These are phyloP conservation scores for Ectropis grisescens DNA, from an alignment of 1,140 invertebrate genomes.

Conservation along the genomic window DNA sequence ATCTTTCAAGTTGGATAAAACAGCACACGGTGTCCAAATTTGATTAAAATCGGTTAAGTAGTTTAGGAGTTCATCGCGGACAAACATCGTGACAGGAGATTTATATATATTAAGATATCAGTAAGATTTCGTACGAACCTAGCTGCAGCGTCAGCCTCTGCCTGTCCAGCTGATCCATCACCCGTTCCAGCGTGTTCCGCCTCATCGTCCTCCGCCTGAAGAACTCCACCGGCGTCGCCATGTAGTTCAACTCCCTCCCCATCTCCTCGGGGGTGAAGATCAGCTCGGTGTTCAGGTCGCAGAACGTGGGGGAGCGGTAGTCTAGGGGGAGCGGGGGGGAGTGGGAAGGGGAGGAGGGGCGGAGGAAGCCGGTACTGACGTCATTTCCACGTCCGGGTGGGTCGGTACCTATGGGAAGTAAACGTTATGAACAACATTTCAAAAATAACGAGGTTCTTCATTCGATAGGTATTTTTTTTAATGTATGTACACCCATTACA, in stretches of 20 bases:
- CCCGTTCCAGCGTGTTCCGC: slow-evolving; percentile 25
- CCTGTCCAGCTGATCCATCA: slow-evolving; percentile 27
- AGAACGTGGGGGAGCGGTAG: slow-evolving; percentile 33
- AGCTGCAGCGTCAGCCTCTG: too few relatives aligned
- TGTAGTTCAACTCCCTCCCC: slow-evolving; percentile 32
- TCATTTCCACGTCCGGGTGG: slow-evolving; percentile 48
- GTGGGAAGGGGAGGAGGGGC: slow-evolving; percentile 15
- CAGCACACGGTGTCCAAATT: too few relatives aligned
- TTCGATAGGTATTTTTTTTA: too few relatives aligned
- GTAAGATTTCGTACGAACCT: too few relatives aligned
- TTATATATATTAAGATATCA: too few relatives aligned
- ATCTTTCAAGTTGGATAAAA: too few relatives aligned
- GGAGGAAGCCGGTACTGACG: slow-evolving; percentile 22
- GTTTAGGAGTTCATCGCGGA: too few relatives aligned
- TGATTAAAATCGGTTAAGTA: too few relatives aligned
- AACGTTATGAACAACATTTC: too few relatives aligned
- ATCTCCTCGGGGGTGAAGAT: slow-evolving; percentile 25
- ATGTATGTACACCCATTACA: too few relatives aligned
- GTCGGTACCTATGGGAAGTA: slow-evolving; percentile 37
- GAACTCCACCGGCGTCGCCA: slow-evolving; percentile 27
- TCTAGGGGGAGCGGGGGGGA: slow-evolving; percentile 19
- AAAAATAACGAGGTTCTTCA: too few relatives aligned
- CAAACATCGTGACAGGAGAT: too few relatives aligned
- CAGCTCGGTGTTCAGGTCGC: slow-evolving; percentile 23
- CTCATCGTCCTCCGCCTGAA: slow-evolving; percentile 19